Base-by-base conservation (phyloP, 2,888 invertebrate species). In the Anagyrus pseudococci region DNA sequence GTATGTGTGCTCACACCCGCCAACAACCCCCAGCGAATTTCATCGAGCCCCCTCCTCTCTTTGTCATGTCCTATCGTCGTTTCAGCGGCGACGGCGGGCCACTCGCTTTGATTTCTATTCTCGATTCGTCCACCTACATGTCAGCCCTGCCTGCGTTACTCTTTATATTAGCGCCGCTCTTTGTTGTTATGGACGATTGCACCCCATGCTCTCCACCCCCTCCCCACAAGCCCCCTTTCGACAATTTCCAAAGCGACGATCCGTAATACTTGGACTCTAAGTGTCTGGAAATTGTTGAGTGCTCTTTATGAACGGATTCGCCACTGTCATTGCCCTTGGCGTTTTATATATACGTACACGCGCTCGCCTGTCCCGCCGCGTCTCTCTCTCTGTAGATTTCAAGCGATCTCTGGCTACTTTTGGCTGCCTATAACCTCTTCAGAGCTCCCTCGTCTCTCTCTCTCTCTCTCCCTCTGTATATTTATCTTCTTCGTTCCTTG, bases 201-300 rank as follows among this genome's bases (percentile, higher is more conserved):
- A 44, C 33, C 54, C 23, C n/a, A 19, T 25, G 40, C 46, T 44
- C 23, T 25, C 46, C 60, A 47, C 48, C 47, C 37, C 41, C 40
- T n/a, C 40, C 41, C 44, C 40, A 7, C 25, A 2, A 17, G 17
- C 22, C 48, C 22, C 55, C 40, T 23, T 37, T 56, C 40, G 17
- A 19, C 40, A 25, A 26, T 40, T 58, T 33, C 23, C 52, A 19
- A 58, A 53, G 63, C 52, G 48, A n/a, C n/a, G n/a, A n/a, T n/a
- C n/a, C n/a, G n/a, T n/a, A n/a, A n/a, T n/a, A n/a, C 56, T 55
- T 40, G 47, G 15, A 26, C 17, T 37, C 50, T 41, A 63, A 63
- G 63, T 64, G 55, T 52, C 55, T 64, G 58, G 56, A 56, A 56
- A 59, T 58, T 23, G 62, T 58, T 37, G 58, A 66, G 62, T 57